Evolutionary conservation across 2,888 invertebrate genomes (phyloP).

Genomic region (Teinopalpus imperialis): DNA sequence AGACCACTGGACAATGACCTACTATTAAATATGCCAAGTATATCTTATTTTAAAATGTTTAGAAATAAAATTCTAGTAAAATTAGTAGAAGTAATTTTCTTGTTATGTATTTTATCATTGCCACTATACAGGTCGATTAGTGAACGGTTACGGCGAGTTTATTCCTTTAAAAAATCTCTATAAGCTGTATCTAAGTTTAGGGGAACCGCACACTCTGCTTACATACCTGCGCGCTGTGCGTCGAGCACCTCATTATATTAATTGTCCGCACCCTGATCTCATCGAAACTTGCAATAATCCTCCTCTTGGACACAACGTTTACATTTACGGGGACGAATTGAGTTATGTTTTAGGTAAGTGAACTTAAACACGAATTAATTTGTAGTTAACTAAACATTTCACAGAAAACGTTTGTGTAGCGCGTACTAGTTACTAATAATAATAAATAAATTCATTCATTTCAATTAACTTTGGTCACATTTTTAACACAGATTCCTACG

Average conservation of each 20-base stretch:
- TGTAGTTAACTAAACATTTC: no score
- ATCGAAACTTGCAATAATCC: slow-evolving; percentile 42
- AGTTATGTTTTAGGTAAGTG: slow-evolving; percentile 51
- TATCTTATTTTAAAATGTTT: no score
- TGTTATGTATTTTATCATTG: no score
- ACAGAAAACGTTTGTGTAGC: no score
- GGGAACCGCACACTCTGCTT: slow-evolving; percentile 71
- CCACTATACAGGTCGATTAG: slow-evolving; percentile 57
- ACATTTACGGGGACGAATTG: slow-evolving; percentile 60
- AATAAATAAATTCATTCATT: no score
- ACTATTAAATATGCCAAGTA: no score
- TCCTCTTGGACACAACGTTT: slow-evolving; percentile 55
- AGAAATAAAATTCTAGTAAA: no score
- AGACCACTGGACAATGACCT: no score
- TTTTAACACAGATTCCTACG: slow-evolving; percentile 40
- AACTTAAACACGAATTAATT: no score
- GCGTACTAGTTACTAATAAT: no score
- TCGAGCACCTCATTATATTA: slow-evolving; percentile 43
- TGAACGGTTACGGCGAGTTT: slow-evolving; percentile 53
- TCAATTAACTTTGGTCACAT: not conserved
- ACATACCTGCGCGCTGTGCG: slow-evolving; percentile 57
- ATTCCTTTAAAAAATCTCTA: slow-evolving; percentile 70
- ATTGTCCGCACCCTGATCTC: slow-evolving; percentile 38
- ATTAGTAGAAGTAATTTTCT: no score
- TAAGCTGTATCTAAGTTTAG: slow-evolving; percentile 62